Percentiles rank a stretch among this genome's conserved stretches.
Evolutionary conservation across 2,888 invertebrate genomes (phyloP).

Genomic region (Mesochorus sp.): DNA sequence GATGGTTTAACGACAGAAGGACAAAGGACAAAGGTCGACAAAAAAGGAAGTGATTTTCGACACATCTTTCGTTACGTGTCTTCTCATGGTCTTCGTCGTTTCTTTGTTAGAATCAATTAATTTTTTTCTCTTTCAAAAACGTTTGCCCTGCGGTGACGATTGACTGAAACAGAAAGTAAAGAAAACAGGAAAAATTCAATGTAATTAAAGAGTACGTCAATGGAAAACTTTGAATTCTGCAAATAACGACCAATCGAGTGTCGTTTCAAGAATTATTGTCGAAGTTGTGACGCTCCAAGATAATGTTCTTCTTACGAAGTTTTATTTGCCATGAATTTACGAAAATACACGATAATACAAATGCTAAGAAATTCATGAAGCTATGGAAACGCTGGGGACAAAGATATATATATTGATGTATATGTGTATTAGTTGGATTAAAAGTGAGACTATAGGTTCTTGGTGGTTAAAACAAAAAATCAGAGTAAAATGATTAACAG

Average conservation of each 20-base stretch:
- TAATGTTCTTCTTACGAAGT: constrained; percentile 56
- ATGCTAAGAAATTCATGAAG: constrained; percentile 66
- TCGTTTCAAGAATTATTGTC: neutral
- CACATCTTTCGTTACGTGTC: too few relatives aligned
- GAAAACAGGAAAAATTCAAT: too few relatives aligned
- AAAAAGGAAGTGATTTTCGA: neutral
- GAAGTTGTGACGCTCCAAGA: constrained; percentile 5
- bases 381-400: constrained; percentile 14
- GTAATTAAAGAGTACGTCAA: too few relatives aligned
- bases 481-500: neutral
- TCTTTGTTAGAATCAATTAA: too few relatives aligned
- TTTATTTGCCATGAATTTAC: constrained; percentile 77
- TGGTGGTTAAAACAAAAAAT: constrained; percentile 23
- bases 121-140: too few relatives aligned
- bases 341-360: constrained; percentile 80
- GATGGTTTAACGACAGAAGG: neutral
- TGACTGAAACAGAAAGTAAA: too few relatives aligned
- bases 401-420: neutral
- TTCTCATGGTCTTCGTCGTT: too few relatives aligned
- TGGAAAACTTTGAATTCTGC: too few relatives aligned
- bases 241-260: neutral
- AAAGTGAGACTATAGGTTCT: constrained; percentile 29
- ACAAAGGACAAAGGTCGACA: neutral
- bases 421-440: constrained; percentile 15
- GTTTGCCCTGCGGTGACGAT: too few relatives aligned